A percentile compares a stretch with the other conserved stretches of the same genome.
phyloP scores from a whole-genome alignment of 2,888 invertebrate genomes.

The Stenodema calcarata region DNA sequence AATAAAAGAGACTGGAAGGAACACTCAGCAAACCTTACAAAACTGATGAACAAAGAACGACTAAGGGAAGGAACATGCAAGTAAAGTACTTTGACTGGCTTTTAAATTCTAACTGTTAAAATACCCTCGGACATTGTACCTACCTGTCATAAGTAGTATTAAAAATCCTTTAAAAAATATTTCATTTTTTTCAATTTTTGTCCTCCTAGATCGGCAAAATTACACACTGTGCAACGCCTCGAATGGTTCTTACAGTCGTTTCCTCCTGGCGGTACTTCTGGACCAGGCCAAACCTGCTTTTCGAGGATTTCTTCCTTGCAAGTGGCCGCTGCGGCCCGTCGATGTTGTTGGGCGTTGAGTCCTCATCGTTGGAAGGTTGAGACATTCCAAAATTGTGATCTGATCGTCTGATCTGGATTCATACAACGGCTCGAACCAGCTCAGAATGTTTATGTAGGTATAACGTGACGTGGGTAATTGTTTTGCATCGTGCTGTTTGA shows the following conservation, averaged over 20 bases:
- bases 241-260: not conserved
- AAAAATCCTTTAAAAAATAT: too few species aligned
- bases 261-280: not conserved
- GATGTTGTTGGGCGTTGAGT: not conserved
- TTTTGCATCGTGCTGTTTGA: not conserved
- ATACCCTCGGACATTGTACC: too few species aligned
- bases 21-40: too few species aligned
- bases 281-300: constrained; percentile 29
- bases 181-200: too few species aligned
- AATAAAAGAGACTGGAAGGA: too few species aligned
- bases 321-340: not conserved
- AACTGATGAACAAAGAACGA: too few species aligned
- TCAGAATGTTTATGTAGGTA: not conserved
- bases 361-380: not conserved
- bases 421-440: not conserved
- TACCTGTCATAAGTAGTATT: too few species aligned
- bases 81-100: too few species aligned
- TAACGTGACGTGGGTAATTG: not conserved
- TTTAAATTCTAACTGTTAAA: too few species aligned
- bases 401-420: not conserved
- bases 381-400: not conserved
- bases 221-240: too few species aligned
- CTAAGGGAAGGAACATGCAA: too few species aligned
- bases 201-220: too few species aligned
- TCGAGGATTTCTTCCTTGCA: constrained; percentile 31